These are phyloP conservation scores for Lasioglossum calceatum DNA, from an alignment of 2,888 invertebrate species.

Conservation along the genomic window DNA sequence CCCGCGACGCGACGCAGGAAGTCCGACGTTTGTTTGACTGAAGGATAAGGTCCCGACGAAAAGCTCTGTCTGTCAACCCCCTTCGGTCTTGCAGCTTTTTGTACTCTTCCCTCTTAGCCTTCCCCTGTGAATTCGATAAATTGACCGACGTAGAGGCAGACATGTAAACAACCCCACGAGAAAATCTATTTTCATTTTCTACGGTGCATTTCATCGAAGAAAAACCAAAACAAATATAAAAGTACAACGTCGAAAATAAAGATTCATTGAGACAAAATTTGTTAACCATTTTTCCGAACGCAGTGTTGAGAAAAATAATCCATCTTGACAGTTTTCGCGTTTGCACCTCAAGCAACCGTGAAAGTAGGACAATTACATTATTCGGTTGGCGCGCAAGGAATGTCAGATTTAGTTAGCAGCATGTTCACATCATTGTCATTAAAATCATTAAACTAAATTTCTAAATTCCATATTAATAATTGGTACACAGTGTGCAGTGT, in stretches of 20 bases:
- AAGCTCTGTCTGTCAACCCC: conserved; percentile 41
- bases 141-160: neutral
- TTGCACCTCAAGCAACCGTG: neutral
- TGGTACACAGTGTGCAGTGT: neutral
- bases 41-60: conserved; percentile 41
- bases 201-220: neutral
- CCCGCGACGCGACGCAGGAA: conserved; percentile 40
- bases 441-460: neutral
- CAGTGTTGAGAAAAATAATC: neutral
- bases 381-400: conserved; percentile 2
- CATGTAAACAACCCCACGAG: neutral
- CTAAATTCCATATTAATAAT: neutral
- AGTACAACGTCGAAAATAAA: neutral
- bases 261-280: neutral
- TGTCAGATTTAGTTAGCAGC: neutral
- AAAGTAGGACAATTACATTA: conserved; percentile 9
- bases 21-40: conserved; percentile 55
- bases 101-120: neutral
- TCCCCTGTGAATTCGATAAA: neutral
- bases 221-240: neutral
- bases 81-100: conserved; percentile 10
- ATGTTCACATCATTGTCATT: neutral
- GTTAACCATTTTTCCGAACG: neutral
- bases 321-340: neutral
- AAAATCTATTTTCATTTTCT: neutral